A percentile compares a stretch with the other conserved stretches of the same genome.
Evolutionary conservation across 2,888 invertebrate genomes (phyloP).

Genomic region (Amphimallon solstitiale): DNA sequence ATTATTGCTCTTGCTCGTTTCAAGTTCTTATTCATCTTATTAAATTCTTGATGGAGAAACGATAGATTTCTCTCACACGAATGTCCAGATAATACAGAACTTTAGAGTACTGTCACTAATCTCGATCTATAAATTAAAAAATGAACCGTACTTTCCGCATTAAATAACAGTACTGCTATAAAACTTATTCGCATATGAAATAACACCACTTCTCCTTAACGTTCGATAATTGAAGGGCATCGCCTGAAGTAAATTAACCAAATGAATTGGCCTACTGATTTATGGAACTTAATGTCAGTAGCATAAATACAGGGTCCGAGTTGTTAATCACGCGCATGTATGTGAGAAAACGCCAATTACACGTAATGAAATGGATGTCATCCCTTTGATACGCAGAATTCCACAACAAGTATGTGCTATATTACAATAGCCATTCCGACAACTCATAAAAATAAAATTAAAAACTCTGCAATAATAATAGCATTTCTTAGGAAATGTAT

Average conservation of each 20-base stretch:
- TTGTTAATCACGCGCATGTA: constrained; percentile 35
- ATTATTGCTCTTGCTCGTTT: no score
- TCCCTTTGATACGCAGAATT: no score
- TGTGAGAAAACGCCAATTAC: no score
- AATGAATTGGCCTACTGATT: constrained; percentile 46
- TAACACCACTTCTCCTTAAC: constrained; percentile 14
- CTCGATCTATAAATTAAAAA: background rate
- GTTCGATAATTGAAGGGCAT: constrained; percentile 39
- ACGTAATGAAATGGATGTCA: no score
- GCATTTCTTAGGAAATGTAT: no score
- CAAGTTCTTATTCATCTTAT: no score
- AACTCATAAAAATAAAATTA: no score
- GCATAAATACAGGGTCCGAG: constrained; percentile 45
- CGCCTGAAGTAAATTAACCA: constrained; percentile 38
- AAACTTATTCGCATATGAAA: background rate
- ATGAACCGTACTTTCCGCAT: background rate
- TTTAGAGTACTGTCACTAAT: background rate
- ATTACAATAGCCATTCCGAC: no score
- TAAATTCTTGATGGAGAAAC: no score
- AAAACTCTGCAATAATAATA: no score
- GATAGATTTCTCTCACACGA: no score
- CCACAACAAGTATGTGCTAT: no score
- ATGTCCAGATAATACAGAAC: background rate
- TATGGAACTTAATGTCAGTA: constrained; percentile 49
- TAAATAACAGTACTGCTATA: background rate